Conservation (phyloP, 2,113 vertebrate species). For the Ceuthmochares aereus region DNA sequence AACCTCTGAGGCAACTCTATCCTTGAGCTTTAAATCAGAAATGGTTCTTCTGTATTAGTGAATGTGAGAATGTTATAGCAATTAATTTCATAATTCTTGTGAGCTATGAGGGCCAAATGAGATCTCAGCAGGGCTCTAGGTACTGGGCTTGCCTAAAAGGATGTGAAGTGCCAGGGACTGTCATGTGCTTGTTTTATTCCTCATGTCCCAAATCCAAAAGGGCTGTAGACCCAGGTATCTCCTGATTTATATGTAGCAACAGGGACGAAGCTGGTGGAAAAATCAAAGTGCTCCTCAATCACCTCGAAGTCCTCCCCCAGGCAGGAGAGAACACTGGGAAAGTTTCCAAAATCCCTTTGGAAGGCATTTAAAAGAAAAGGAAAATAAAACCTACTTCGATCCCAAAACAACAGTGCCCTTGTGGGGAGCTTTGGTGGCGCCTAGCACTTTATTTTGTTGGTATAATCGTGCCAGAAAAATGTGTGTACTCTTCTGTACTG, state of each 20-base stretch:
- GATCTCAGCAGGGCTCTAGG: background rate
- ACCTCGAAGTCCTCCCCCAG: background rate
- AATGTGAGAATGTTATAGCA: background rate
- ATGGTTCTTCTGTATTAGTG: background rate
- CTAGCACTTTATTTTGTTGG: background rate
- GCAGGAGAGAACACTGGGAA: background rate
- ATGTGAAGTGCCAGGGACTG: rapidly evolving
- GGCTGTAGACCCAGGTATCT: rapidly evolving
- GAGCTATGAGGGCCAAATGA: background rate
- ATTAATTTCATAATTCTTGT: background rate
- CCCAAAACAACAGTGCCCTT: background rate
- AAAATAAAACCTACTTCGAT: background rate
- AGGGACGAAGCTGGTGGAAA: background rate
- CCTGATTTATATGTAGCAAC: background rate
- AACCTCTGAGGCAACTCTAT: background rate
- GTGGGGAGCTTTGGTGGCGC: background rate
- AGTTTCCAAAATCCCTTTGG: background rate
- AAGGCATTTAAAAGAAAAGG: background rate
- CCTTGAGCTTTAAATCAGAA: background rate
- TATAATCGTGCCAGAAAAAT: background rate
- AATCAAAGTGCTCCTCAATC: background rate
- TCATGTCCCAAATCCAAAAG: background rate
- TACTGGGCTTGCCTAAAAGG: background rate
- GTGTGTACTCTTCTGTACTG: background rate
- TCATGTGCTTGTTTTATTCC: background rate